Percentiles rank a stretch among this genome's conserved stretches.
Conservation (phyloP, 2,888 invertebrate genomes). For the Malthinus flaveolus region DNA sequence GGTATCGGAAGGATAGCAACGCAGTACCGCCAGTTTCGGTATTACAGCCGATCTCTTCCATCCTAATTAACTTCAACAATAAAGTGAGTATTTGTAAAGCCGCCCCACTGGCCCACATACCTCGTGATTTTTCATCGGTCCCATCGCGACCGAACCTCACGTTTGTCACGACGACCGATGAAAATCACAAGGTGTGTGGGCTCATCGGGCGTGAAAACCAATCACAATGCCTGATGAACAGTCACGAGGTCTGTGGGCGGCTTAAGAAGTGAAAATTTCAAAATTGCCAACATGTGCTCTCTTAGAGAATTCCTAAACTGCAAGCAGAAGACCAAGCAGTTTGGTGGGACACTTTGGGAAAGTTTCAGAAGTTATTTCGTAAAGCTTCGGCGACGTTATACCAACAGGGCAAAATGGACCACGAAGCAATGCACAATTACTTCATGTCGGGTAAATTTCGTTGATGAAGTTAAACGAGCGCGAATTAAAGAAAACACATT, state of each 20-base stretch:
- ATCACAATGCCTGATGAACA: too few species aligned
- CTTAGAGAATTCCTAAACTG: constrained; percentile 86
- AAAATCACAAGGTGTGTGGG: too few species aligned
- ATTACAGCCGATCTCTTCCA: constrained; percentile 95
- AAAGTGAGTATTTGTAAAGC: constrained; percentile 69
- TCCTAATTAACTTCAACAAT: constrained; percentile 95
- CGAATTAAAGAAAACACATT: constrained; percentile 35
- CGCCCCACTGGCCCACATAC: too few species aligned
- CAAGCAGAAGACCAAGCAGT: constrained; percentile 96
- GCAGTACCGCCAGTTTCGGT: constrained; percentile 95
- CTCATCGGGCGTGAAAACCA: too few species aligned
- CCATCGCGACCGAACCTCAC: too few species aligned
- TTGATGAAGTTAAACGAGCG: not conserved
- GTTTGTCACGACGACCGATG: too few species aligned
- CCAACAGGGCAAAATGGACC: constrained; percentile 82
- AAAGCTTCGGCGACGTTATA: constrained; percentile 89
- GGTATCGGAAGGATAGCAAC: constrained; percentile 97
- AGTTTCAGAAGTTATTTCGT: constrained; percentile 92
- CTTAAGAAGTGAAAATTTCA: not conserved
- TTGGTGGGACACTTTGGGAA: constrained; percentile 97
- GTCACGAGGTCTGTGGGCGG: not conserved
- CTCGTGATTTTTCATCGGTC: too few species aligned
- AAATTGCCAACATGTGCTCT: constrained; percentile 18
- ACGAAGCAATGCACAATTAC: constrained; percentile 95
- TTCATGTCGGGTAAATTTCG: constrained; percentile 90